Evolutionary conservation across 1,140 invertebrate genomes (phyloP).

Genomic region (Sogatella furcifera): DNA sequence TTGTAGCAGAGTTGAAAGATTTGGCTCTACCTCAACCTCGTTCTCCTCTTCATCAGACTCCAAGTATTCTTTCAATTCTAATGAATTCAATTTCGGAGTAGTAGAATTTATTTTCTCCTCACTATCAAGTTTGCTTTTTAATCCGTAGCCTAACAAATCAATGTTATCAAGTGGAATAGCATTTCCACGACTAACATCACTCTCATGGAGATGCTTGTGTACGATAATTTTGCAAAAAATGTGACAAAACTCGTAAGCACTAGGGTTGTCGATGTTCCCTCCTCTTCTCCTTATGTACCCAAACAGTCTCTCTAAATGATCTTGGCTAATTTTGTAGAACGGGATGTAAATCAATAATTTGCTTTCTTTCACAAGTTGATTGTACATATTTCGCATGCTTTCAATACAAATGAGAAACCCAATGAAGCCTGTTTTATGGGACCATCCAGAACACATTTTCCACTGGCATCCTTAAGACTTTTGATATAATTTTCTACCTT

Average conservation of each 20-base stretch:
- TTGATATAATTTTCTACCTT: too few species aligned
- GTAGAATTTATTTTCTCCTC: slow-evolving; percentile 4
- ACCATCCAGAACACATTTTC: slow-evolving; percentile 6
- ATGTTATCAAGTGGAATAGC: not conserved
- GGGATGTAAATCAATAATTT: slow-evolving; percentile 20
- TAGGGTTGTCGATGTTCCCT: slow-evolving; percentile 32
- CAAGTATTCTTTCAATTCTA: not conserved
- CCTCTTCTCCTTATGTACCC: slow-evolving; percentile 23
- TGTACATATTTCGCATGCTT: slow-evolving; percentile 16
- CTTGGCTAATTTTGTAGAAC: slow-evolving; percentile 31
- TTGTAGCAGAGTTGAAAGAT: too few species aligned
- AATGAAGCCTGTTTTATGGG: slow-evolving; percentile 22
- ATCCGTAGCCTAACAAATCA: not conserved
- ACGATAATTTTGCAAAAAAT: slow-evolving; percentile 21
- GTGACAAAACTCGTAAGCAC: slow-evolving; percentile 9
- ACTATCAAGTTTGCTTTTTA: too few species aligned
- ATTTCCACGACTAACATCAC: not conserved
- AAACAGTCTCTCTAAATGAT: slow-evolving; percentile 34
- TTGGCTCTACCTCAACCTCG: not conserved
- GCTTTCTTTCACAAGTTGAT: slow-evolving; percentile 1
- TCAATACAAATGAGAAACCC: slow-evolving; percentile 20
- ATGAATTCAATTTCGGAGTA: not conserved
- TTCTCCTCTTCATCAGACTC: not conserved
- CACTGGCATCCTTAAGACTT: not conserved
- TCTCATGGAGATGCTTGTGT: not conserved